Evolutionary conservation across 2,113 vertebrate species (phyloP), one percentile per base, ranked within the genome.

Genomic region (Xyrauchen texanus): DNA sequence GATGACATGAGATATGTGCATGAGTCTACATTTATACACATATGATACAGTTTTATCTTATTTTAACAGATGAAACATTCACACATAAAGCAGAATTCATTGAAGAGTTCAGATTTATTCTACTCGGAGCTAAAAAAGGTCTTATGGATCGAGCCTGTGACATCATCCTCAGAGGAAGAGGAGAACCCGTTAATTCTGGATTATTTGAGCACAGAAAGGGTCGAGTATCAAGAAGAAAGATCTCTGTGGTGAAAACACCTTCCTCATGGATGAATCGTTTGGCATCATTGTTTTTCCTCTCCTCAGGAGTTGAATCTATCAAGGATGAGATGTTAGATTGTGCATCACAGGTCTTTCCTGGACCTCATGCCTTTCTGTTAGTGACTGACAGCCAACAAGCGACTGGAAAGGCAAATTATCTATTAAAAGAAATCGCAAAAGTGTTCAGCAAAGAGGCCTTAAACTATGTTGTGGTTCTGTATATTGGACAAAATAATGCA

Each of bases 311-410:
- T 8, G 15, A 60, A 12, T 9, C 13, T 4, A 77, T 60, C 9
- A 58, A 67, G 21, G 45, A 78, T 15, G 15, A 69, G 11, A 63
- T 78, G 8, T 3, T 7, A 58, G 4, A 62, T n/a, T 69, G 66
- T 47, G 16, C 21, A 44, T 62, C 16, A 15, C 2, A 1, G 12
- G 66, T 52, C 21, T 78, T 78, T 5, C 67, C 77, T 15, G 74
- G 74, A 10, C 74, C 74, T 12, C 47, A 66, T 66, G 62, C 74
- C 1, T 76, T 76, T 16, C 13, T 78, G 0, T 52, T 70, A 11
- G 77, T 78, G 16, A 52, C 51, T 9, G 9, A 51, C 49, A 51
- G 6, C 60, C 12, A 65, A 3, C 21, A 34, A 1, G 21, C 21
- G 47, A 34, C 13, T 62, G 11, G 53, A 8, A 60, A 15, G 10